Base-by-base conservation (phyloP, 2,888 invertebrate species). In the Cartodere bifasciata region DNA sequence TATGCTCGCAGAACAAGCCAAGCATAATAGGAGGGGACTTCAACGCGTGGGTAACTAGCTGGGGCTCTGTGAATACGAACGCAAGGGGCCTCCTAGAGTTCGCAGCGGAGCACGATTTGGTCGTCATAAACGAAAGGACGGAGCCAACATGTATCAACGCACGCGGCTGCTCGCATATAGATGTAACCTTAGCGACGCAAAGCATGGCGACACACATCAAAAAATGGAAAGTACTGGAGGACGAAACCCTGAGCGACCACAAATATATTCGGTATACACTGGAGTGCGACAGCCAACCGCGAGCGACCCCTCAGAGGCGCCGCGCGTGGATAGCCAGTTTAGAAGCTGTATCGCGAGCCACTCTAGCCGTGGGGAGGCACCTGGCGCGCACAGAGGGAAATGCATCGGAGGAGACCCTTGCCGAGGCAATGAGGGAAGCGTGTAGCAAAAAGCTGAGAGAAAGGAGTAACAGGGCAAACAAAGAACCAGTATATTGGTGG, bases 221-320 rank as follows among this genome's bases (percentile, higher is more conserved):
- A 10, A 14, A 31, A 5, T 31, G 31, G 31, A 31, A 11, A 29
- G 31, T 31, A n/a, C 14, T 4, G 5, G 29, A 11, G 6, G 14
- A 13, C 4, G 31, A 31, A 31, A 31, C 6, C 13, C 15, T 29
- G 4, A 29, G 29, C 12, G 23, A 23, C 23, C 29, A 29, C 24
- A n/a, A n/a, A 27, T 7, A 16, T 12, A n/a, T n/a, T n/a, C n/a
- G n/a, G n/a, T n/a, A n/a, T n/a, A n/a, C n/a, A n/a, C n/a, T n/a
- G n/a, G n/a, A n/a, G n/a, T n/a, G n/a, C n/a, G n/a, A n/a, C n/a
- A n/a, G n/a, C n/a, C n/a, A n/a, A n/a, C n/a, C n/a, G n/a, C n/a
- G n/a, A n/a, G n/a, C n/a, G n/a, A n/a, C n/a, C n/a, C n/a, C n/a
- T n/a, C n/a, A n/a, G n/a, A n/a, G n/a, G n/a, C n/a, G n/a, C n/a